phyloP scores from a whole-genome alignment of 92 coral and sea anemone genomes.

The Parazoanthus atlanticus region DNA sequence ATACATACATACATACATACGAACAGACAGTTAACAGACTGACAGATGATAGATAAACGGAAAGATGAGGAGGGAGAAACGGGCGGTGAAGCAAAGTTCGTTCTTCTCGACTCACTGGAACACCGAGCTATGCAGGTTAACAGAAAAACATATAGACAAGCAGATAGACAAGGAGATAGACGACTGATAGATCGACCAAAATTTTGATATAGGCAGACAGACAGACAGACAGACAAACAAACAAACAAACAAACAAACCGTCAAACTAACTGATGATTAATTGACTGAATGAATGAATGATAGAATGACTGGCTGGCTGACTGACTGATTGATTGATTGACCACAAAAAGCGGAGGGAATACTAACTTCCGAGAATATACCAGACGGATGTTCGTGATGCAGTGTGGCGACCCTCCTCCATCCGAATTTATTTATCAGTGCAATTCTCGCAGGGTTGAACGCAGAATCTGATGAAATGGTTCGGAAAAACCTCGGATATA shows the following conservation, averaged over 20 bases:
- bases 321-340: too few species aligned
- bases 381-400: constrained; percentile 74
- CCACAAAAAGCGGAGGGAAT: not conserved
- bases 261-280: not conserved
- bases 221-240: too few species aligned
- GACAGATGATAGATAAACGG: not conserved
- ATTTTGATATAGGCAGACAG: too few species aligned
- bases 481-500: constrained; percentile 73
- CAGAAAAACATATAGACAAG: too few species aligned
- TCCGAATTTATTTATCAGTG: constrained; percentile 55
- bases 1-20: not conserved
- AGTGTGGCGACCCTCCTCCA: constrained; percentile 78
- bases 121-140: too few species aligned
- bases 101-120: too few species aligned
- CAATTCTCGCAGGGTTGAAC: constrained; percentile 76
- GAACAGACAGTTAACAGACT: not conserved
- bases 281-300: too few species aligned
- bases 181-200: too few species aligned
- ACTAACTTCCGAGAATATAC: constrained; percentile 73
- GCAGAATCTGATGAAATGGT: constrained; percentile 73
- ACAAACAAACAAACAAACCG: not conserved
- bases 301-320: too few species aligned
- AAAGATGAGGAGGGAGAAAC: too few species aligned
- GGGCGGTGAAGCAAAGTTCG: too few species aligned
- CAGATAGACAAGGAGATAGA: too few species aligned